Evolutionary conservation across 2,797 vertebrate genomes (phyloP), one percentile per base, ranked within the genome.

Genomic region (Acipenser transmontanus): DNA sequence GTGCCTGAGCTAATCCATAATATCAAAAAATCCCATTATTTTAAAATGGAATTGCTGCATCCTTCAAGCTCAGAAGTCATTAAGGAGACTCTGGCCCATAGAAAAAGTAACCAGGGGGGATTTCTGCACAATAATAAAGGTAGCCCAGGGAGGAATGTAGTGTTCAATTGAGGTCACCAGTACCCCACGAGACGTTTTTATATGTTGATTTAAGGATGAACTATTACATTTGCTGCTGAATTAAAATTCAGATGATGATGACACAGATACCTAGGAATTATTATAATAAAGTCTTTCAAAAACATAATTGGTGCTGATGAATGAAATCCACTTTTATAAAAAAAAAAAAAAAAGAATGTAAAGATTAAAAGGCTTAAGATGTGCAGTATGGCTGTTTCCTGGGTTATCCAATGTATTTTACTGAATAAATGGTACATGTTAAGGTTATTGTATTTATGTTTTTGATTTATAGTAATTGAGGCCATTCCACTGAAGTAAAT

Each of bases 151-250:
- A 71, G 71, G 71, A 73, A 71, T 67, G 69, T 67, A 71, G 76
- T 61, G 64, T 63, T 72, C 61, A 66, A 76, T 80, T 78, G 79
- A 81, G 83, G 81, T 81, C 80, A 79, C 63, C 64, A 73, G 61
- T 70, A 70, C 80, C 78, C 34, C 80, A 74, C 48, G 75, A 70
- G 81, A 78, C 68, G 57, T 49, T 62, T 59, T 47, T 59, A n/a
- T 17, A n/a, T 51, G 8, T 56, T 50, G 48, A 54, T 66, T 70
- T 57, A 66, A 70, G 69, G 65, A 20, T 59, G 65, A 67, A 63
- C 47, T 59, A 48, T 67, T 66, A 49, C 47, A 65, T 63, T 67
- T 50, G 9, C 13, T 47, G 59, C 48, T 66, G 59, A 63, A 70
- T 63, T 63, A 51, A 67, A 57, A 57, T 57, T 57, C 9, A 57